A percentile compares a stretch with the other conserved stretches of the same genome.
Conservation (phyloP, 2,888 invertebrate species). For the Caradrina clavipalpis region DNA sequence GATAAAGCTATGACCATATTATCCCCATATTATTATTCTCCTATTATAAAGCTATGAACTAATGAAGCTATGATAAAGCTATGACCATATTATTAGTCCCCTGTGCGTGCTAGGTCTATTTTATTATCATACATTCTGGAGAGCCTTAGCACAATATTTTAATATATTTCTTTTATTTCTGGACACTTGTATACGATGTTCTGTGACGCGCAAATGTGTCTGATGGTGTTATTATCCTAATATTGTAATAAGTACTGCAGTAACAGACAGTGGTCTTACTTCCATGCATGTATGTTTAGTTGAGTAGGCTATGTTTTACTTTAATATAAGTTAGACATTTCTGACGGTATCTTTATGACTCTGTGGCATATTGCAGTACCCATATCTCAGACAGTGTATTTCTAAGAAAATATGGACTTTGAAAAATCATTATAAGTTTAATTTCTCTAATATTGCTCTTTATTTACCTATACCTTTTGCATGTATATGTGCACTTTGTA, state of each 20-base stretch:
- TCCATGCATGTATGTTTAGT: constrained; percentile 34
- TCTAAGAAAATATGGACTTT: constrained; percentile 76
- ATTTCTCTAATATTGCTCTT: constrained; percentile 68
- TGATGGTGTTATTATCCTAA: constrained; percentile 28
- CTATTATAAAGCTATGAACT: too few relatives aligned
- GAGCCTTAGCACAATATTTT: constrained; percentile 6
- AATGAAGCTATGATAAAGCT: too few relatives aligned
- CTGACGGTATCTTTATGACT: constrained; percentile 15
- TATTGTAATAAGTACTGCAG: constrained; percentile 60
- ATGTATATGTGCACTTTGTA: constrained; percentile 2
- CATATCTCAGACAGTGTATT: constrained; percentile 67
- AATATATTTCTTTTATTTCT: constrained; percentile 3
- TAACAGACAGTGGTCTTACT: constrained; percentile 54
- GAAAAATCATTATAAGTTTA: constrained; percentile 74
- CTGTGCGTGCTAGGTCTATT: not conserved
- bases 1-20: not conserved
- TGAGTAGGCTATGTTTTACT: constrained; percentile 32
- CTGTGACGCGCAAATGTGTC: constrained; percentile 22
- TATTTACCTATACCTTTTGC: constrained; percentile 34
- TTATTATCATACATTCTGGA: not conserved
- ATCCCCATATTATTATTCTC: not conserved
- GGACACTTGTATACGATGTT: not conserved
- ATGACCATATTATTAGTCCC: not conserved
- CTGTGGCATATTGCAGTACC: constrained; percentile 67
- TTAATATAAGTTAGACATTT: constrained; percentile 17